Evolutionary conservation across 2,888 invertebrate species (phyloP).

Genomic region (Phanerotoma sp.): DNA sequence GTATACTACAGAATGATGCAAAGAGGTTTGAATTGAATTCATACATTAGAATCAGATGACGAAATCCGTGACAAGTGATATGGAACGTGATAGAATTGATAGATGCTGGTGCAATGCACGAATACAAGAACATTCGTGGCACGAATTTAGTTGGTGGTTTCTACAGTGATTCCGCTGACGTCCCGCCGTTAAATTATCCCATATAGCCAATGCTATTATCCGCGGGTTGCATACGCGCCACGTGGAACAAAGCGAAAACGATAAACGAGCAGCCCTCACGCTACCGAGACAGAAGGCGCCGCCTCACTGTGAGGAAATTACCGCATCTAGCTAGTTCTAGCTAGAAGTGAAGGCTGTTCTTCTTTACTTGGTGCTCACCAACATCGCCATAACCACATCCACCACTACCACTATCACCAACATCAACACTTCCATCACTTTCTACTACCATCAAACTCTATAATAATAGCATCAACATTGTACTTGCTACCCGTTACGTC

Average conservation of each 20-base stretch:
- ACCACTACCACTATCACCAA: too few species aligned
- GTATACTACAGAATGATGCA: too few species aligned
- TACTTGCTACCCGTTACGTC: not conserved
- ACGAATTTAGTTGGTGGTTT: constrained; percentile 14
- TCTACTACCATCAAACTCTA: not conserved
- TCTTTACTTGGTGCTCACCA: too few species aligned
- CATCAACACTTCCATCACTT: not conserved
- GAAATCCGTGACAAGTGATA: not conserved
- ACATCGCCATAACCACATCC: too few species aligned
- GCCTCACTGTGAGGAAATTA: constrained; percentile 33
- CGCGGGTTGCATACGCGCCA: constrained; percentile 26
- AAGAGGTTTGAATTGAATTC: too few species aligned
- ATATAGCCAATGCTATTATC: constrained; percentile 34
- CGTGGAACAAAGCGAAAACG: constrained; percentile 37
- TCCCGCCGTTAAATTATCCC: constrained; percentile 35
- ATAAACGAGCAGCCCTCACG: constrained; percentile 37
- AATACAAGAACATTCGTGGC: not conserved
- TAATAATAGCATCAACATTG: not conserved
- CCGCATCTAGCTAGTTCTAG: constrained; percentile 11
- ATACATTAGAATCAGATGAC: not conserved
- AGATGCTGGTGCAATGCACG: not conserved
- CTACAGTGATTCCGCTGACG: constrained; percentile 29
- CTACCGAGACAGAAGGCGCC: constrained; percentile 30
- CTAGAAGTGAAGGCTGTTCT: constrained; percentile 2
- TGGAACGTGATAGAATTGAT: not conserved